Percentiles rank a stretch among this genome's conserved stretches.
Evolutionary conservation across 2,797 vertebrate genomes (phyloP).

Genomic region (Acanthornis magna): DNA sequence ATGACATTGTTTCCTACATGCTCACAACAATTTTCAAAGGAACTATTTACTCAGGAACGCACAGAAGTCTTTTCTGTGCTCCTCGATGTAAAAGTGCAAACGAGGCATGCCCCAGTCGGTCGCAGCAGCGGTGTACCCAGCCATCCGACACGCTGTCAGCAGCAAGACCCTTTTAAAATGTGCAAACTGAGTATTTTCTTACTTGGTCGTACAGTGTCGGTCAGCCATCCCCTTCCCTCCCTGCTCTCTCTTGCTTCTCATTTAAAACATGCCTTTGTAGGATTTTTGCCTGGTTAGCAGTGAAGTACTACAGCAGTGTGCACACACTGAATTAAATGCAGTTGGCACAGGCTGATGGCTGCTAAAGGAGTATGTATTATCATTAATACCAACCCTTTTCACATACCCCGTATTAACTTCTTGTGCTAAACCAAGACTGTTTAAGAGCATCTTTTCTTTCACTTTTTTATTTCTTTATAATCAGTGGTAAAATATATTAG

Average conservation of each 20-base stretch:
- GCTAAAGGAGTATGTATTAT: not conserved
- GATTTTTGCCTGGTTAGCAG: not conserved
- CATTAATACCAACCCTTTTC: not conserved
- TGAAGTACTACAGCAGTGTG: not conserved
- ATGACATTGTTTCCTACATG: constrained; percentile 2
- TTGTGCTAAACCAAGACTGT: not conserved
- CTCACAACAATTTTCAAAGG: constrained; percentile 48
- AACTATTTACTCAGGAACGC: constrained; percentile 24
- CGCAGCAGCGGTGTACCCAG: not conserved
- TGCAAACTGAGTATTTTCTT: constrained; percentile 31
- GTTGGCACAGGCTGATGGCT: not conserved
- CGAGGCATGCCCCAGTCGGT: constrained; percentile 6
- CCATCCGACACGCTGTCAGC: constrained; percentile 31
- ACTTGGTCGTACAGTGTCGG: not conserved
- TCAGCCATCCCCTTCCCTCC: not conserved
- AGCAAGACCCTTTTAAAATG: constrained; percentile 37
- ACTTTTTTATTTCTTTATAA: not conserved
- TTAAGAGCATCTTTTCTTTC: not conserved
- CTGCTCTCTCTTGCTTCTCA: not conserved
- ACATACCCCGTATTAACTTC: not conserved
- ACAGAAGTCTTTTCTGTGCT: constrained; percentile 44
- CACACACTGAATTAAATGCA: not conserved
- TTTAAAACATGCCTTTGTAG: not conserved
- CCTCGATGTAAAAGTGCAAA: constrained; percentile 2
- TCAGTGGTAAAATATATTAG: not conserved